Evolutionary conservation across 64 coral and sea anemone genomes (phyloP), one percentile per base, ranked within the genome.

Genomic region (Cladopsammia gracilis): DNA sequence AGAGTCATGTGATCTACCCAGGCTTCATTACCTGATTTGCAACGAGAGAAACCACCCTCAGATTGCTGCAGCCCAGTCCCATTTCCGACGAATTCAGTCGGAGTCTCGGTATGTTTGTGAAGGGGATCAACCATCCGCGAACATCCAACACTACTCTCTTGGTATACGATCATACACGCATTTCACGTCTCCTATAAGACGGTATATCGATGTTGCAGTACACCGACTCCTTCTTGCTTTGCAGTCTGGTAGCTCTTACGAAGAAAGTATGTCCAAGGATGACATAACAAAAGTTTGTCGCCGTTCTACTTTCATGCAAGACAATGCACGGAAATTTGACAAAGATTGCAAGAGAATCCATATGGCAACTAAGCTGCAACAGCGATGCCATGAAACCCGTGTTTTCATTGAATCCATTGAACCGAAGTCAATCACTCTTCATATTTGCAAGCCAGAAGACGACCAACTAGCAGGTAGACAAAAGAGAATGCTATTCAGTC

Each of bases 181-280:
- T 7, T 98, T 98, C 44, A 98, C 96, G 50, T 98, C 96, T 23
- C 96, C 96, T 5, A 98, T 98, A 66, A 48, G 96, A 7, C 93
- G 96, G 1, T 98, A 98, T 26, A 75, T 91, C 9, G 96, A 98
- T 72, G 90, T 98, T 58, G 60, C 75, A 15, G 93, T 95, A 0
- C 96, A 98, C 73, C 92, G 96, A 10, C 46, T 82, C 4, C 23
- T 88, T 0, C 14, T 81, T 15, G 11, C 12, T 81, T 62, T 62
- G 20, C 23, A 22, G 13, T 50, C 15, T 3, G 25, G 10, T 14
- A 2, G 19, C 19, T 70, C 16, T 9, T 14, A 24, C 5, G 14
- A 43, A 59, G 22, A 16, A 16, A 19, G 13, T 13, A 52, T 75
- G 11, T 23, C 48, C 10, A 70, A 77, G 70, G 86, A 95, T 0